Conservation (phyloP, 2,113 vertebrate species). For the Pangasianodon gigas region DNA sequence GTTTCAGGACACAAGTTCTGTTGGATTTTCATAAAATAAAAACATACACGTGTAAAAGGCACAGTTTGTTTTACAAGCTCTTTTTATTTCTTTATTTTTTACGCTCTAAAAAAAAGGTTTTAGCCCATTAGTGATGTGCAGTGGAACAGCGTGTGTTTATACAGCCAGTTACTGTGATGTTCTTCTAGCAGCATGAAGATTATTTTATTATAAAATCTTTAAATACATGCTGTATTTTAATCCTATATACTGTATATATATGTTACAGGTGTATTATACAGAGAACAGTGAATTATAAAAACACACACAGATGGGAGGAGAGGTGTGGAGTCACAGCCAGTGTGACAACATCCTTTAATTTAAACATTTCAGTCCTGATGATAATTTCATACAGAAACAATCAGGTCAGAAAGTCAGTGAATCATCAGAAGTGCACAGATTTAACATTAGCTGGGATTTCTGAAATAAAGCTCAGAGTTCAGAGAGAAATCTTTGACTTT, state of each 20-base stretch:
- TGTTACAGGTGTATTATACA: constrained; percentile 42
- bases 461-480: background rate
- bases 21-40: constrained; percentile 59
- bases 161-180: constrained; percentile 69
- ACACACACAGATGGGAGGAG: background rate
- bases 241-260: background rate
- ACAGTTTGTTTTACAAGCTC: constrained; percentile 81
- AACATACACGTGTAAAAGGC: constrained; percentile 81
- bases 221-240: constrained; percentile 44
- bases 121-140: constrained; percentile 76
- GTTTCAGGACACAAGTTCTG: constrained; percentile 81
- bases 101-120: constrained; percentile 46
- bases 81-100: constrained; percentile 41
- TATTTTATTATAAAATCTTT: constrained; percentile 44
- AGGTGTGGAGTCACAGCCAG: background rate
- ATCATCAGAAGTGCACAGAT: background rate
- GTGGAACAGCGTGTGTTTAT: constrained; percentile 78
- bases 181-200: constrained; percentile 51
- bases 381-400: background rate
- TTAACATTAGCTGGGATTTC: background rate
- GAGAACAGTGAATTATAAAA: constrained; percentile 38
- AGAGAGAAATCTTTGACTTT: background rate
- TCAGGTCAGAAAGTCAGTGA: background rate
- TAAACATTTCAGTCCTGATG: background rate
- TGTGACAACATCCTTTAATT: background rate